A percentile compares a stretch with the other conserved stretches of the same genome.
Evolutionary conservation across 2,888 invertebrate genomes (phyloP).

Genomic region (Pristionchus exspectatus): DNA sequence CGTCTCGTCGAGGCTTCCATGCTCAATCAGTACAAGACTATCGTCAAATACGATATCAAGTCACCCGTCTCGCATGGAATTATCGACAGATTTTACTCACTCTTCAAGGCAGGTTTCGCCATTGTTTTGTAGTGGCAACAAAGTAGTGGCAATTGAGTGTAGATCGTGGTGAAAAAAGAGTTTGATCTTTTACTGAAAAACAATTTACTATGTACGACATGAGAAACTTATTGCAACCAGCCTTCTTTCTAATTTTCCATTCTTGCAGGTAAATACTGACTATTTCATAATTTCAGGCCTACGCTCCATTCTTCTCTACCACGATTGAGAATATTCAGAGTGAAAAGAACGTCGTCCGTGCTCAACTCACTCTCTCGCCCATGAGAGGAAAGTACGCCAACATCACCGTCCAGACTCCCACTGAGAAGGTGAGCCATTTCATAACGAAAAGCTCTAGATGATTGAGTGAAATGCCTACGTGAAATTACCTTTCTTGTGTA

Average conservation of each 20-base stretch:
- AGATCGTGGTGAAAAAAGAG: no score
- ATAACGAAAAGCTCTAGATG: not conserved
- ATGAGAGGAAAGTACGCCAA: slow-evolving; percentile 57
- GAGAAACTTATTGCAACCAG: no score
- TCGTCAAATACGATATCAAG: slow-evolving; percentile 62
- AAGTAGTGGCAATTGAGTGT: no score
- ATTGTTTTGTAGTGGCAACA: no score
- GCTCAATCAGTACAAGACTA: slow-evolving; percentile 65
- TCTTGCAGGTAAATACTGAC: not conserved
- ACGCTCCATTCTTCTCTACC: slow-evolving; percentile 38
- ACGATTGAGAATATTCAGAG: not conserved
- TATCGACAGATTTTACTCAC: slow-evolving; percentile 56
- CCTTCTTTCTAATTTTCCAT: no score
- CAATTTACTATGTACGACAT: no score
- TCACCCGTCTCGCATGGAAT: slow-evolving; percentile 56
- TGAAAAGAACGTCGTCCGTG: slow-evolving; percentile 18
- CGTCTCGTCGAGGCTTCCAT: slow-evolving; percentile 63
- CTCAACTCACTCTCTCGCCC: slow-evolving; percentile 56
- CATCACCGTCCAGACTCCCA: slow-evolving; percentile 60
- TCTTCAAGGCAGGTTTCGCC: not conserved
- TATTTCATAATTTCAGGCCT: not conserved
- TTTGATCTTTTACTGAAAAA: no score
- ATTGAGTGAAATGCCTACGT: not conserved
- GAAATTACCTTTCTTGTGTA: not conserved
- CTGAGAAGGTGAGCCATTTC: slow-evolving; percentile 58